Evolutionary conservation across 92 coral and sea anemone genomes (phyloP).

Genomic region (Desmophyllum pertusum): DNA sequence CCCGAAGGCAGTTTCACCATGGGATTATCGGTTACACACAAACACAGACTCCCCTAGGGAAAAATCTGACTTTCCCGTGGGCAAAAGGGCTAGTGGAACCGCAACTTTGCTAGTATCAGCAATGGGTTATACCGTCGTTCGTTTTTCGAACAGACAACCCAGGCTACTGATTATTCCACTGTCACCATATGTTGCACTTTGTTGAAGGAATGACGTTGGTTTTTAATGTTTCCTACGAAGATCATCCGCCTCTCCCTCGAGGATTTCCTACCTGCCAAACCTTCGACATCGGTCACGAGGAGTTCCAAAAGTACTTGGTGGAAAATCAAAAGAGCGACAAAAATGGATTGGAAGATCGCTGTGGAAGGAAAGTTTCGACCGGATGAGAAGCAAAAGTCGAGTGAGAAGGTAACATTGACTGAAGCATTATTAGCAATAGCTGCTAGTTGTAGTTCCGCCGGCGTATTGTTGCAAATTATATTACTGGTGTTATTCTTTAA

Average conservation of each 20-base stretch:
- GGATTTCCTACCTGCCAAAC: constrained; percentile 51
- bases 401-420: not conserved
- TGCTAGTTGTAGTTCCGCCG: not conserved
- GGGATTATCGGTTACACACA: too few species aligned
- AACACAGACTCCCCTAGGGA: too few species aligned
- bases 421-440: not conserved
- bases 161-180: constrained; percentile 67
- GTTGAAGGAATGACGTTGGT: constrained; percentile 58
- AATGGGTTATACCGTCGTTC: constrained; percentile 60
- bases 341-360: not conserved
- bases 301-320: constrained; percentile 25
- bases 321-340: not conserved
- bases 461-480: not conserved
- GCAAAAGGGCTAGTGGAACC: too few species aligned
- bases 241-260: constrained; percentile 52
- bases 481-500: not conserved
- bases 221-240: constrained; percentile 43
- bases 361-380: not conserved
- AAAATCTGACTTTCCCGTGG: too few species aligned
- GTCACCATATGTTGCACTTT: constrained; percentile 49
- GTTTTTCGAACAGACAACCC: constrained; percentile 66
- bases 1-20: too few species aligned
- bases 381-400: not conserved
- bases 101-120: constrained; percentile 60
- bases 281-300: constrained; percentile 33